Base-by-base conservation (phyloP, 2,113 vertebrate species). In the Entosphenus tridentatus region DNA sequence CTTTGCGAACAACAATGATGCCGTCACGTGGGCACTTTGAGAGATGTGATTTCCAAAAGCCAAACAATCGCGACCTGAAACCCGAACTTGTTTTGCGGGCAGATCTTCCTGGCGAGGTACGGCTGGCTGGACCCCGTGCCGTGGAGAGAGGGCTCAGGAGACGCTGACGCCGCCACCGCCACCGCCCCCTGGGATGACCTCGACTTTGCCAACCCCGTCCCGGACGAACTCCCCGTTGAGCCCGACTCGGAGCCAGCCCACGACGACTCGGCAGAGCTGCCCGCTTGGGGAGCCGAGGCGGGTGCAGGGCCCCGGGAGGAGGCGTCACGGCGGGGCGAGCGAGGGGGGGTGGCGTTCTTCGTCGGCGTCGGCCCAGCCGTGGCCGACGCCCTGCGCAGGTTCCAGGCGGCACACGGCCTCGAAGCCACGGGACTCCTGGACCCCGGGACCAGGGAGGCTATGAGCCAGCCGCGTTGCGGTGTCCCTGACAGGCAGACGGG, bases 391-490 rank as follows among this genome's bases (percentile, higher is more conserved):
- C 77, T 87, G n/a, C 73, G 78, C 69, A 78, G 81, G 57, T 88
- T 89, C 74, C 86, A 89, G 77, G 77, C 56, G n/a, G 72, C 81
- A 1, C 84, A 81, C 1, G 79, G 77, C 17, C 75, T 88, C 14
- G 78, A 77, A 0, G 75, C 78, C 58, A 86, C 84, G 0, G 86
- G 84, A 1, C 69, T 76, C 72, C 78, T 89, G 21, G 86, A 88
- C 8, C 77, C 80, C 1, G 80, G 79, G 71, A 88, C 85, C 13
- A 80, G 80, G 71, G 77, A 67, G 1, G 82, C 81, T 2, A 88
- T 88, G 86, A 87, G 88, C 77, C 79, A 80, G 73, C 87, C 86
- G 0, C 77, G 84, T 59, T 89, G 87, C 21, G 86, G 87, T 0
- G 83, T 88, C 54, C 80, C 83, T 0, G 87, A 88, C 71, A 39